A percentile compares a stretch with the other conserved stretches of the same genome.
Conservation (phyloP, 1,140 invertebrate species). For the Riptortus pedestris region DNA sequence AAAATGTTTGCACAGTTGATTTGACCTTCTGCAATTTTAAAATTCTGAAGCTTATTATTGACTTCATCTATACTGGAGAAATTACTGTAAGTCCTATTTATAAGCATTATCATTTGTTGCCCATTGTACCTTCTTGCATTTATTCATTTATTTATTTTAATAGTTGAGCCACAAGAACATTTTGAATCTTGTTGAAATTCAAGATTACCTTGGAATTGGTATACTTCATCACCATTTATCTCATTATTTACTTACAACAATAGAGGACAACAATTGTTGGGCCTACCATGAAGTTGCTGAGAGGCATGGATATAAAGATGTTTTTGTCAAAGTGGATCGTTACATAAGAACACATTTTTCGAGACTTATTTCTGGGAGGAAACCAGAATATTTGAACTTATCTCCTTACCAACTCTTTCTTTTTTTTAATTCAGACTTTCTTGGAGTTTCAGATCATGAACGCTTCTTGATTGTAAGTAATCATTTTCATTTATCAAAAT, state of each 20-base stretch:
- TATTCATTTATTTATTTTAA: neutral
- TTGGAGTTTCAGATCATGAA: neutral
- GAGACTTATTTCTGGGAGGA: neutral
- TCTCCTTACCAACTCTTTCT: neutral
- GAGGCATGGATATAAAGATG: neutral
- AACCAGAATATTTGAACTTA: neutral
- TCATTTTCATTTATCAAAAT: too few species aligned
- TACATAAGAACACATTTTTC: neutral
- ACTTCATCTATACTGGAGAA: neutral
- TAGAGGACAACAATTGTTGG: conserved; percentile 2
- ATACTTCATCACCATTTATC: neutral
- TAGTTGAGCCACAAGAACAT: conserved; percentile 5
- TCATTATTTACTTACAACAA: conserved; percentile 1
- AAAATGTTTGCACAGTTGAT: conserved; percentile 3
- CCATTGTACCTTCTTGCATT: neutral
- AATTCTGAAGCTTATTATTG: neutral
- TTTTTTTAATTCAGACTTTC: neutral
- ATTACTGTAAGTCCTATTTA: neutral
- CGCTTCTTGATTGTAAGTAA: neutral
- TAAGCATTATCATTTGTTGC: neutral
- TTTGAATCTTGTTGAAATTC: neutral
- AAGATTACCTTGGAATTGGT: neutral
- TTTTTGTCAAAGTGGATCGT: conserved; percentile 1
- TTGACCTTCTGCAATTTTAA: neutral
- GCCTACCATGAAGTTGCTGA: neutral